Evolutionary conservation across 92 coral and sea anemone species (phyloP), one percentile per base, ranked within the genome.

Genomic region (Phenganax stokvisi): DNA sequence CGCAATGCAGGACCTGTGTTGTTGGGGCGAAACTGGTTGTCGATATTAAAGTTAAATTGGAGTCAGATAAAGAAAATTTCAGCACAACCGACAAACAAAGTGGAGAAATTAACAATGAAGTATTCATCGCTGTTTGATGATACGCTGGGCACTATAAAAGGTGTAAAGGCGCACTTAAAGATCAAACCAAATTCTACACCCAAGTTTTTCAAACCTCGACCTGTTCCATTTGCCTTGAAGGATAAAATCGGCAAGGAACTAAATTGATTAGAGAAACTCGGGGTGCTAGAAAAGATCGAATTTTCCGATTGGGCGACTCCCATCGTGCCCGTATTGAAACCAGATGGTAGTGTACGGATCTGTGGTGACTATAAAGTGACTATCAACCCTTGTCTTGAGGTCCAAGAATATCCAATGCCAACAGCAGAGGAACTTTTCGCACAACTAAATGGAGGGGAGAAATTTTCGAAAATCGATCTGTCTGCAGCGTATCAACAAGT

Each of bases 401-500:
- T 83, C 44, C 86, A 66, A 0, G 81, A 83, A 51, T 83, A 83
- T 58, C 75, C 86, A 25, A 83, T 80, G 79, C 84, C 84, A 15
- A 66, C 77, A 52, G 31, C 15, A 76, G 71, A 67, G 71, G 71
- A 69, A 69, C 74, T 69, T 10, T 69, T 69, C 51, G 12, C 82
- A 16, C 78, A 81, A 54, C 53, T 74, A 12, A 85, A 81, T 82
- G 84, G 86, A 16, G 82, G 80, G 12, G 84, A 81, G 28, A 77
- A 80, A 47, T 82, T 82, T 77, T 59, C 87, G 55, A 84, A 87
- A 83, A 47, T 87, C n/a, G 90, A 87, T 63, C 74, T 84, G 59
- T 73, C 78, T 57, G 55, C 84, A 27, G 87, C 87, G 73, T 84
- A 87, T 61, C 90, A 87, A 71, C 87, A 84, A 79, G 85, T 84